Percentiles rank a stretch among this genome's conserved stretches.
These are phyloP conservation scores for Limnephilus marmoratus DNA, from an alignment of 2,888 invertebrate genomes.

Conservation along the genomic window DNA sequence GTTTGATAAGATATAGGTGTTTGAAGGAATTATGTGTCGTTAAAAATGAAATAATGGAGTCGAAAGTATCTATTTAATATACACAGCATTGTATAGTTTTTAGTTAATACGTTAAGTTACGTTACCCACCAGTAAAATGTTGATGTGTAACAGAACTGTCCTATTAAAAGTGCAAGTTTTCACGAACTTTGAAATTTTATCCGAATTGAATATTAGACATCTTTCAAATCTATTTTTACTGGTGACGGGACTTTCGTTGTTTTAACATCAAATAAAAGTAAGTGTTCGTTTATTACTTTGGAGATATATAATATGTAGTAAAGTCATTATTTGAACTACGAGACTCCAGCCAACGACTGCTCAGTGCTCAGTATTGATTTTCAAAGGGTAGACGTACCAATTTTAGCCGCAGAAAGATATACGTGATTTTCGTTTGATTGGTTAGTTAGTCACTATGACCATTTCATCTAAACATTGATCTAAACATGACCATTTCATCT, in stretches of 20 bases:
- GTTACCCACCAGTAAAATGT: not conserved
- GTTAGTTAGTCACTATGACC: not conserved
- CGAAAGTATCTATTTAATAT: not conserved
- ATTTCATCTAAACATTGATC: not conserved
- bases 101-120: not conserved
- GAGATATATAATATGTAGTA: not conserved
- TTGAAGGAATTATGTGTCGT: not conserved
- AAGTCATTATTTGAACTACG: not conserved
- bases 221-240: not conserved
- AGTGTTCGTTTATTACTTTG: not conserved
- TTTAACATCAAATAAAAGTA: not conserved
- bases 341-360: not conserved
- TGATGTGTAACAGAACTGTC: not conserved
- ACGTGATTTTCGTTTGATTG: not conserved
- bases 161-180: not conserved
- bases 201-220: not conserved
- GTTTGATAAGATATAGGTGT: not conserved
- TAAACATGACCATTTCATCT: not conserved
- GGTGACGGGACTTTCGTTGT: not conserved
- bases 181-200: not conserved
- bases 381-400: not conserved
- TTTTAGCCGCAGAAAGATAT: not conserved
- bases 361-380: not conserved
- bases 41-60: not conserved
- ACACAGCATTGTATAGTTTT: not conserved